These are phyloP conservation scores for Scaptomyza montana DNA, from an alignment of 1,140 invertebrate genomes.

Conservation along the genomic window DNA sequence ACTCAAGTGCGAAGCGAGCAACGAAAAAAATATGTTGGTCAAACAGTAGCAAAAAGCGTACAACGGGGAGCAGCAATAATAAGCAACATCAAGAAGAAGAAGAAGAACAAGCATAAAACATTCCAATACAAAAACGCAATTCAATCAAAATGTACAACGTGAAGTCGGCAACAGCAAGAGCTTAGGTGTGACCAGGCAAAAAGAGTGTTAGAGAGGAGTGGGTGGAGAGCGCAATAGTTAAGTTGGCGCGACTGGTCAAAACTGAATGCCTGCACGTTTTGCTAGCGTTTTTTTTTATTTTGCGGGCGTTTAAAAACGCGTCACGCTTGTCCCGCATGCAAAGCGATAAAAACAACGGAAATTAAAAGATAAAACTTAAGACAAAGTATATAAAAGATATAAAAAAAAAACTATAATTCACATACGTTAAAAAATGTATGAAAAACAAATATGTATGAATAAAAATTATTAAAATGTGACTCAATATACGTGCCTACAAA, in stretches of 20 bases:
- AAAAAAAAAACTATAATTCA: constrained; percentile 3
- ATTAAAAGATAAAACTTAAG: constrained; percentile 6
- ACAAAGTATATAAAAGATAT: constrained; percentile 23
- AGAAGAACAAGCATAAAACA: constrained; percentile 5
- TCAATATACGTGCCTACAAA: not conserved
- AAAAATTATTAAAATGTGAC: constrained; percentile 23
- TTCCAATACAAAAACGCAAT: constrained; percentile 34
- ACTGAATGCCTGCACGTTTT: constrained; percentile 65
- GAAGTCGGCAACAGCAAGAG: not conserved
- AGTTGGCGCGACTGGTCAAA: not conserved
- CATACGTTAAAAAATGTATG: constrained; percentile 26
- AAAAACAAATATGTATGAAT: too few species aligned
- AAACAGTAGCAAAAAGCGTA: constrained; percentile 40
- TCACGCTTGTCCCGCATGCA: constrained; percentile 24
- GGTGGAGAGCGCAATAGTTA: not conserved
- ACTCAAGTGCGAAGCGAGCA: constrained; percentile 30
- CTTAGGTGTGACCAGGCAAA: constrained; percentile 36
- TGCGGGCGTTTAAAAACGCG: constrained; percentile 47
- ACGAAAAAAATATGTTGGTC: constrained; percentile 19
- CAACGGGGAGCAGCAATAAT: constrained; percentile 32
- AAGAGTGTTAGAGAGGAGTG: not conserved
- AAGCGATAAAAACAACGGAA: not conserved
- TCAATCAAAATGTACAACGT: constrained; percentile 44
- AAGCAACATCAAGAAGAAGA: not conserved
- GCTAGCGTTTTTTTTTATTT: constrained; percentile 5